These are phyloP conservation scores for Stratiolaelaps scimitus DNA, from an alignment of 1,140 invertebrate species.

Conservation along the genomic window DNA sequence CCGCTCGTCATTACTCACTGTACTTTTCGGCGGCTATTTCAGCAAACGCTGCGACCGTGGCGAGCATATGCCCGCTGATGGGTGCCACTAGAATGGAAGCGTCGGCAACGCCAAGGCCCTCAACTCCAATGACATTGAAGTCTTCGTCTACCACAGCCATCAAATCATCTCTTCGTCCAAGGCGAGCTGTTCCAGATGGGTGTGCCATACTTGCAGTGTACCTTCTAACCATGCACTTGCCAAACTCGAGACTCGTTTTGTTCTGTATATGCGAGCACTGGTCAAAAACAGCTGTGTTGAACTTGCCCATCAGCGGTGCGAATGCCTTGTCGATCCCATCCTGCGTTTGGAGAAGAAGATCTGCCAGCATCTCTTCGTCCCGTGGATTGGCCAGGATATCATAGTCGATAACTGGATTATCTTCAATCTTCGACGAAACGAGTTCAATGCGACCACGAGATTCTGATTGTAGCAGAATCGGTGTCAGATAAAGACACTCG, in stretches of 20 bases:
- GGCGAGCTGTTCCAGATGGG: not conserved
- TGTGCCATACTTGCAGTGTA: not conserved
- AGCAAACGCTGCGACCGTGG: not conserved
- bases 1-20: too few relatives aligned
- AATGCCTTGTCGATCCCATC: not conserved
- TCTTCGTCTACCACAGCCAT: slow-evolving; percentile 8
- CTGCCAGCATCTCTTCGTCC: not conserved
- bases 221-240: not conserved
- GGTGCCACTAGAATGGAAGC: not conserved
- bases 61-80: slow-evolving; percentile 4
- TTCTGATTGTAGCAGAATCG: not conserved
- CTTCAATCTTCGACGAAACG: not conserved
- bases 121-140: slow-evolving; percentile 8
- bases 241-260: not conserved
- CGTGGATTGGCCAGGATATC: not conserved
- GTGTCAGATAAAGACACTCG: not conserved
- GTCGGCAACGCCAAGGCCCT: not conserved
- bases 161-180: not conserved
- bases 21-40: not conserved
- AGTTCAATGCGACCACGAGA: not conserved
- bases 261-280: not conserved
- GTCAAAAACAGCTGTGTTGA: not conserved
- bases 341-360: not conserved
- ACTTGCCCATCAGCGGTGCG: not conserved
- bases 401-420: not conserved